Conservation (phyloP, 2,888 invertebrate species). For the Chironomus riparius region DNA sequence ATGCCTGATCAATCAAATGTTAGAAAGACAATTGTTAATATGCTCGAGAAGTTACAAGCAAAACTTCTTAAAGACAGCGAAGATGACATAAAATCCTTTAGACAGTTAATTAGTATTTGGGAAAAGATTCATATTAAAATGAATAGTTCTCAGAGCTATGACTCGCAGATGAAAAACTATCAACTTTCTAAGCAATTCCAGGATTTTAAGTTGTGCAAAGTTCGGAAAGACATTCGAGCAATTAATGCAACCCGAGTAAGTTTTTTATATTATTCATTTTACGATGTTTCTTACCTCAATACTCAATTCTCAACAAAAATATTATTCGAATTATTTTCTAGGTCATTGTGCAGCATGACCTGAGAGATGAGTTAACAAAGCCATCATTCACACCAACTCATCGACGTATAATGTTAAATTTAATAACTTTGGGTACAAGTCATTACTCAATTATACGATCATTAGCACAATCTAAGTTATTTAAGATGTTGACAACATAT, state of each 20-base stretch:
- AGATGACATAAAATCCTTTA: conserved; percentile 71
- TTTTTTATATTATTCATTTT: too few relatives aligned
- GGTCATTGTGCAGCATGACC: conserved; percentile 53
- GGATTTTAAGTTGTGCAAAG: conserved; percentile 54
- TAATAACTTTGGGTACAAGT: conserved; percentile 36
- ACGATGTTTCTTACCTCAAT: too few relatives aligned
- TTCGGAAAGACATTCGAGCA: conserved; percentile 52
- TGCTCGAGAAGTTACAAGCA: conserved; percentile 54
- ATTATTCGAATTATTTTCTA: not conserved
- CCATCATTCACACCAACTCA: conserved; percentile 52
- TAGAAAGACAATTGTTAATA: conserved; percentile 50
- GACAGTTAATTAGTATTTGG: conserved; percentile 45
- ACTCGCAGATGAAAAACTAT: conserved; percentile 57
- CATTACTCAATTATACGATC: conserved; percentile 46
- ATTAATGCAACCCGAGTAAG: conserved; percentile 54
- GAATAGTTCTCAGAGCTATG: conserved; percentile 39
- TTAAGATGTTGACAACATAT: conserved; percentile 53
- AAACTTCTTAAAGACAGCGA: conserved; percentile 57
- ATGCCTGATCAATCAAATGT: conserved; percentile 63
- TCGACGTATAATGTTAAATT: conserved; percentile 49
- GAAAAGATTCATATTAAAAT: conserved; percentile 29
- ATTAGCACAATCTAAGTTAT: conserved; percentile 57
- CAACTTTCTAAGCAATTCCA: conserved; percentile 52
- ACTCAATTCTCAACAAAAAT: too few relatives aligned
- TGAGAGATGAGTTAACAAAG: conserved; percentile 42